Percentiles rank a stretch among this genome's conserved stretches.
Evolutionary conservation across 2,797 vertebrate species (phyloP).

Genomic region (Echiichthys vipera): DNA sequence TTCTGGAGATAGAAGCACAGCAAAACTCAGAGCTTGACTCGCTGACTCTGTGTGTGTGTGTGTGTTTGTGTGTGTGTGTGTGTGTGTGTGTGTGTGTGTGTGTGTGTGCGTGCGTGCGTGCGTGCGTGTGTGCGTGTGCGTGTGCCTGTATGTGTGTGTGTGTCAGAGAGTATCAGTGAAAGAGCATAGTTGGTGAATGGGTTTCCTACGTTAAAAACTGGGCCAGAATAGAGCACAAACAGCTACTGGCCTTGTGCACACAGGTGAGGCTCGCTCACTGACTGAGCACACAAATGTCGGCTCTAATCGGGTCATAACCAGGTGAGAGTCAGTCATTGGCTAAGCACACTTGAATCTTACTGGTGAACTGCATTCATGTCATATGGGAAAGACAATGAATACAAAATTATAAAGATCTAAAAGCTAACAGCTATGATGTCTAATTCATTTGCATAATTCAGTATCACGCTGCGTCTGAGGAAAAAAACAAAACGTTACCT

Average conservation of each 20-base stretch:
- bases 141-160: not conserved
- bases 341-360: constrained; percentile 17
- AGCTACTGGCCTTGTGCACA: constrained; percentile 5
- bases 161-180: not conserved
- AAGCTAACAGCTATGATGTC: too few relatives aligned
- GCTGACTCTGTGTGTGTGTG: constrained; percentile 28
- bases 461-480: too few relatives aligned
- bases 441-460: too few relatives aligned
- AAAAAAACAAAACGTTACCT: too few relatives aligned
- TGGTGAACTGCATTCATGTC: constrained; percentile 4
- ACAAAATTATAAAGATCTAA: not conserved
- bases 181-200: not conserved
- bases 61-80: constrained; percentile 28
- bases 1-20: constrained; percentile 62
- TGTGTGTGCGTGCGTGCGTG: constrained; percentile 17
- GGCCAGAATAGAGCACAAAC: constrained; percentile 43
- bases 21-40: constrained; percentile 34
- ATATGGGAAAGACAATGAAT: not conserved
- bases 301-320: constrained; percentile 6
- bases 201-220: constrained; percentile 9
- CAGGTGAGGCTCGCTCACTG: constrained; percentile 21
- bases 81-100: not conserved
- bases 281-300: constrained; percentile 12
- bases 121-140: constrained; percentile 11
- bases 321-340: constrained; percentile 11